Evolutionary conservation across 1,140 invertebrate genomes (phyloP), one percentile per base, ranked within the genome.

Genomic region (Aphelinus atriplicis): DNA sequence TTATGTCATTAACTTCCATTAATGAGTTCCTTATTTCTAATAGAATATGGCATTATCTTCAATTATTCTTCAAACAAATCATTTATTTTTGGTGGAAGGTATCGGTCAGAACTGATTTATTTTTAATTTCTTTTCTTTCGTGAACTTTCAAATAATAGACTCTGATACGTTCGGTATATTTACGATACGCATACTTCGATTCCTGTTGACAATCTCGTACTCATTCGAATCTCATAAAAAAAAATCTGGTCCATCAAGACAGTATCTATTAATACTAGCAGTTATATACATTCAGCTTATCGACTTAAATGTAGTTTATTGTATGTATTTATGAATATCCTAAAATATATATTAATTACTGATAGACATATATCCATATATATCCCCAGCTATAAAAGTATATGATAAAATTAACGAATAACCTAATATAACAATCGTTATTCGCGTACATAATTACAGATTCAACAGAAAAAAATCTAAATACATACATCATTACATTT

Each of bases 401-500:
- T 70, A 50, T 9, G 51, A 50, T 7, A 9, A 62, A 71, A 42
- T 53, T 50, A 47, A 63, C n/a, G 7, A 55, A 10, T 53, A 62
- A 53, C 69, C 5, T 46, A 60, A 70, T 46, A 26, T 51, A 61
- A 58, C 46, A 50, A 50, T 48, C 10, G 46, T 58, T 60, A 60
- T 69, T 69, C 67, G 45, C 46, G 10, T 50, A 50, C 42, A 48
- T 48, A 48, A 58, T 10, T 69, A 69, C 10, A 50, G 0, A 9
- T 58, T 60, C 51, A 58, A 45, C 42, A 50, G 26, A 69, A 60
- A 60, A 56, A 70, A 50, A 51, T 62, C 46, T 70, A 46, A 70
- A n/a, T 63, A 63, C 9, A 7, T 71, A 63, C 42, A 63, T 48
- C n/a, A n/a, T 62, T 47, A 70, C 58, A 62, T 45, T 68, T 67